These are phyloP conservation scores for Hydractinia symbiolongicarpus DNA, from an alignment of 30 jellyfish, hydroid and myxozoan species.

Conservation along the genomic window DNA sequence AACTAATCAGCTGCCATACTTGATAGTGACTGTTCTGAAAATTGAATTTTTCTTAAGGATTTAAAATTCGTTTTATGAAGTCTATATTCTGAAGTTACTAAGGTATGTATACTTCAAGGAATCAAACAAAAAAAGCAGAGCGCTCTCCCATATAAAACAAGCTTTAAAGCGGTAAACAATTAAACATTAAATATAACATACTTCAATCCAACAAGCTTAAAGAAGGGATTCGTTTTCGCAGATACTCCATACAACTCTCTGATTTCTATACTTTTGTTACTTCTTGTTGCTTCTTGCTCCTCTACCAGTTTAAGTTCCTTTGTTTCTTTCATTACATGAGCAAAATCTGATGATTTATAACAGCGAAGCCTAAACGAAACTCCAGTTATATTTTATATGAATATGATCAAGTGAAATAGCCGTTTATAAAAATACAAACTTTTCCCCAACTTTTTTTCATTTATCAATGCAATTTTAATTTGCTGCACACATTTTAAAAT, in stretches of 20 bases:
- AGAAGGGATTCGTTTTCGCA: constrained; percentile 57
- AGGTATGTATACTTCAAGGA: background rate
- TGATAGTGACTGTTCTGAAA: no score
- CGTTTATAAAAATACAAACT: no score
- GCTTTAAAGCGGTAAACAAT: background rate
- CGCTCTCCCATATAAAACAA: background rate
- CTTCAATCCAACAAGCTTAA: constrained; percentile 46
- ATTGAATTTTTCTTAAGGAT: no score
- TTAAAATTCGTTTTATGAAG: no score
- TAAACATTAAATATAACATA: background rate
- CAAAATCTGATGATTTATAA: constrained; percentile 38
- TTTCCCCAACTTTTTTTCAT: no score
- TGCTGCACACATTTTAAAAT: no score
- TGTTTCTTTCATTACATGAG: constrained; percentile 35
- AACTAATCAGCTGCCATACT: no score
- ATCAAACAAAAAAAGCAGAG: background rate
- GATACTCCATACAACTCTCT: constrained; percentile 70
- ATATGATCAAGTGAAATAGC: no score
- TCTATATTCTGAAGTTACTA: no score
- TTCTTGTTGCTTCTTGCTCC: constrained; percentile 9
- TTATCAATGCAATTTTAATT: no score
- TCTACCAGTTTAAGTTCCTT: constrained; percentile 24
- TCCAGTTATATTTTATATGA: background rate
- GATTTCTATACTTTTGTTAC: constrained; percentile 43
- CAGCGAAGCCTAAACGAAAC: background rate